phyloP scores from a whole-genome alignment of 2,113 vertebrate genomes.

The Sceloporus tristichus region DNA sequence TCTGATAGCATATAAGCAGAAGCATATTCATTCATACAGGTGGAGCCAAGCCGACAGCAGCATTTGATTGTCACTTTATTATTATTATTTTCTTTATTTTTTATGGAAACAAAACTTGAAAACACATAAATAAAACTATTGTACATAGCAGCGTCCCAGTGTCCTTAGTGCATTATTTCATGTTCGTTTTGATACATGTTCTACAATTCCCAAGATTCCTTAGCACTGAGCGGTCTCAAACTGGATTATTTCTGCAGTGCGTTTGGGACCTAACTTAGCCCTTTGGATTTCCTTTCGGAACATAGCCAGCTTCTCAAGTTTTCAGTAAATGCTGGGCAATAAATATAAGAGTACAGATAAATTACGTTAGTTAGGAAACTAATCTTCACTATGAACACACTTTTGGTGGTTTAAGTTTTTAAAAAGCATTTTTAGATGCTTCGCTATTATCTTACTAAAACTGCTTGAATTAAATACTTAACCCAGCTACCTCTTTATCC shows the following conservation, averaged over 20 bases:
- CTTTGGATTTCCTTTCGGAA: too few species aligned
- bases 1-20: too few species aligned
- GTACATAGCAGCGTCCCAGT: too few species aligned
- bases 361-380: not conserved
- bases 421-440: not conserved
- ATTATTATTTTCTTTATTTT: too few species aligned
- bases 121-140: too few species aligned
- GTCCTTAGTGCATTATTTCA: too few species aligned
- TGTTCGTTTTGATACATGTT: too few species aligned
- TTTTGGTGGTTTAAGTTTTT: constrained; percentile 5
- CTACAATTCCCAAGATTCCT: too few species aligned
- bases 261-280: too few species aligned
- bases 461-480: not conserved
- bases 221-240: too few species aligned
- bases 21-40: accelerated
- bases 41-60: not conserved
- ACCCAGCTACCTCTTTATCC: not conserved
- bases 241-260: not conserved
- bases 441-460: constrained; percentile 8
- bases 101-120: too few species aligned
- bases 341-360: not conserved
- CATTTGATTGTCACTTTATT: not conserved
- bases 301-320: not conserved
- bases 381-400: not conserved
- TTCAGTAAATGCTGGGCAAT: not conserved